phyloP scores from a whole-genome alignment of 2,888 invertebrate species.

The Synanthedon vespiformis region DNA sequence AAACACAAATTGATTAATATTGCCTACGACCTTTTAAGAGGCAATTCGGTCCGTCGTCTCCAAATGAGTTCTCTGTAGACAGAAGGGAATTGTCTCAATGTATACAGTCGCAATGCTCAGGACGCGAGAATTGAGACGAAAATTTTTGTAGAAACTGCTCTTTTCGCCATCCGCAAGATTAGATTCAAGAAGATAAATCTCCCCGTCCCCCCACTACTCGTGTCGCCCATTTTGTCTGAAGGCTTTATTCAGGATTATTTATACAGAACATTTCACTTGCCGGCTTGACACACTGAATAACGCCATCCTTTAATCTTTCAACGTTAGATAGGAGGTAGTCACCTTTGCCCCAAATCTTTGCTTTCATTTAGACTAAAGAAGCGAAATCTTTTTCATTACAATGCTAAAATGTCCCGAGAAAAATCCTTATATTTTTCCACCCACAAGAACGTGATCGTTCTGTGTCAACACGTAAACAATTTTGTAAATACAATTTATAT shows the following conservation, averaged over 20 bases:
- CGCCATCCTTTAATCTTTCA: constrained; percentile 38
- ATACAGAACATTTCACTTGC: constrained; percentile 9
- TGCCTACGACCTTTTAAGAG: constrained; percentile 3
- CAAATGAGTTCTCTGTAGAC: constrained; percentile 39
- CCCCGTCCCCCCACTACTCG: constrained; percentile 43
- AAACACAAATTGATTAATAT: background rate
- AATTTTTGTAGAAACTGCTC: constrained; percentile 53
- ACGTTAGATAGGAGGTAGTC: constrained; percentile 20
- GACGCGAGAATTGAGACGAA: constrained; percentile 38
- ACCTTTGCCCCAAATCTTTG: constrained; percentile 15
- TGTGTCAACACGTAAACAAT: background rate
- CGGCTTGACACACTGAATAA: constrained; percentile 7
- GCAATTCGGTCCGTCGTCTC: constrained; percentile 25
- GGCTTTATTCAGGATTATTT: constrained; percentile 61
- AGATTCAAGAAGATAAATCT: constrained; percentile 66
- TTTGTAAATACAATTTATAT: background rate
- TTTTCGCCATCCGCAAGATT: constrained; percentile 63
- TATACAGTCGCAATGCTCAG: constrained; percentile 25
- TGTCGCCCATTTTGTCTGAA: constrained; percentile 10
- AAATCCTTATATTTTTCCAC: background rate
- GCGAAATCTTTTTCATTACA: background rate
- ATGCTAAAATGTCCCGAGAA: background rate
- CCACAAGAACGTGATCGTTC: background rate
- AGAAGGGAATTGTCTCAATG: constrained; percentile 36
- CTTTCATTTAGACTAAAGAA: background rate